Evolutionary conservation across 2,113 vertebrate genomes (phyloP).

Genomic region (Saccopteryx leptura): DNA sequence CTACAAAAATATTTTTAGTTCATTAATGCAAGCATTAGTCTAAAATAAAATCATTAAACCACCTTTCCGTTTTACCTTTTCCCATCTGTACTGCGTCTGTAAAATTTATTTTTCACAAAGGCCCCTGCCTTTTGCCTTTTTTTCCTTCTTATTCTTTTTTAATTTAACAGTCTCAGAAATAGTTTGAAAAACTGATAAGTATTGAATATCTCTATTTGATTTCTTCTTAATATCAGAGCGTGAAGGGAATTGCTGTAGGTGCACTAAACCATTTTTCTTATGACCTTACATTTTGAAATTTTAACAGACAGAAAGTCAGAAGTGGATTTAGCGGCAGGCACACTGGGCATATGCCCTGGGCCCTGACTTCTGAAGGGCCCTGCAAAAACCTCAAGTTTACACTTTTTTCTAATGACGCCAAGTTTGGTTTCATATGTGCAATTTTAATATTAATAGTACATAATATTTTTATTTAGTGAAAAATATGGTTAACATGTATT

Average conservation of each 20-base stretch:
- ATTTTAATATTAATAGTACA: no score
- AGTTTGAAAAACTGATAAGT: background rate
- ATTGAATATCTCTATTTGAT: background rate
- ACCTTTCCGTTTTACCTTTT: background rate
- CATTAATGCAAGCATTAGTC: background rate
- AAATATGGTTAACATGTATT: no score
- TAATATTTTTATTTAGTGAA: no score
- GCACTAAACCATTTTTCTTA: background rate
- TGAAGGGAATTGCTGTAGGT: background rate
- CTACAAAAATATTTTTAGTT: background rate
- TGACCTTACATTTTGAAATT: background rate
- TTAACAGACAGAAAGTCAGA: background rate
- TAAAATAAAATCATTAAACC: slow-evolving; percentile 35
- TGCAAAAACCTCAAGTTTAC: no score
- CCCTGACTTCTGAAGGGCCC: no score
- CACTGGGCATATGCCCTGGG: no score
- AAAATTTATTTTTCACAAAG: background rate
- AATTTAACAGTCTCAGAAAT: background rate
- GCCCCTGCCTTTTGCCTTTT: background rate
- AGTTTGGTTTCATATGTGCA: no score
- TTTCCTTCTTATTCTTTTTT: background rate
- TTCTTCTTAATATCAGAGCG: background rate
- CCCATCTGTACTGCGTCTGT: background rate
- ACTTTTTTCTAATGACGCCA: no score
- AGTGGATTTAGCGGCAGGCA: no score